These are phyloP conservation scores for Noctilio leporinus DNA, from an alignment of 2,113 vertebrate genomes.

Conservation along the genomic window DNA sequence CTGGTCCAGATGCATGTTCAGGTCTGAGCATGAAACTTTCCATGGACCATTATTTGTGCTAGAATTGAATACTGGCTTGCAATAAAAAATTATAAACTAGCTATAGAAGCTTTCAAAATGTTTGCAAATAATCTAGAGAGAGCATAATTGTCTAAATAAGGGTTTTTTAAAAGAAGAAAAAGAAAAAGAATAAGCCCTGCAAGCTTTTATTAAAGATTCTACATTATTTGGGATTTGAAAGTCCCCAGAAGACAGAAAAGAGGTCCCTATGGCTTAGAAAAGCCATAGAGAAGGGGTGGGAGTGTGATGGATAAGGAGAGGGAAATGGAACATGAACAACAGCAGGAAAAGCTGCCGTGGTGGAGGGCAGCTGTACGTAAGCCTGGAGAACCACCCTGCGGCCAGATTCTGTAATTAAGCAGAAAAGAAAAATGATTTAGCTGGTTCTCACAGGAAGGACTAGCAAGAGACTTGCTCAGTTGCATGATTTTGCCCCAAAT, in stretches of 20 bases:
- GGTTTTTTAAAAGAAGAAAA: neutral
- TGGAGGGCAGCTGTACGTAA: neutral
- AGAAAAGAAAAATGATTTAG: neutral
- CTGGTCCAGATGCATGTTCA: neutral
- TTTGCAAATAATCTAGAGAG: neutral
- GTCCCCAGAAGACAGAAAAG: neutral
- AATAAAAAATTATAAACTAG: constrained; percentile 14
- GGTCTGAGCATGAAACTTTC: neutral
- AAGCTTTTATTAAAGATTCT: neutral
- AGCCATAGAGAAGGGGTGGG: neutral
- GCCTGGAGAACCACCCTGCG: neutral
- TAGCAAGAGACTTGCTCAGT: neutral
- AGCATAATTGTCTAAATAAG: neutral
- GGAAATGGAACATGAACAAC: neutral
- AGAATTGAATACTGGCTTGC: neutral
- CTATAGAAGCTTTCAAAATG: neutral
- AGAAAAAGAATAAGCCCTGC: neutral
- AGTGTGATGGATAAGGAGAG: too few relatives aligned
- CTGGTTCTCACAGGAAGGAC: neutral
- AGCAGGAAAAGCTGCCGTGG: neutral
- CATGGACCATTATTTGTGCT: neutral
- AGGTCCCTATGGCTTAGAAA: neutral
- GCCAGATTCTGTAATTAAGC: neutral
- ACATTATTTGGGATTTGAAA: neutral
- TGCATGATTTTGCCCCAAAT: neutral